Evolutionary conservation across 2,113 vertebrate genomes (phyloP).

Genomic region (Ahaetulla prasina): DNA sequence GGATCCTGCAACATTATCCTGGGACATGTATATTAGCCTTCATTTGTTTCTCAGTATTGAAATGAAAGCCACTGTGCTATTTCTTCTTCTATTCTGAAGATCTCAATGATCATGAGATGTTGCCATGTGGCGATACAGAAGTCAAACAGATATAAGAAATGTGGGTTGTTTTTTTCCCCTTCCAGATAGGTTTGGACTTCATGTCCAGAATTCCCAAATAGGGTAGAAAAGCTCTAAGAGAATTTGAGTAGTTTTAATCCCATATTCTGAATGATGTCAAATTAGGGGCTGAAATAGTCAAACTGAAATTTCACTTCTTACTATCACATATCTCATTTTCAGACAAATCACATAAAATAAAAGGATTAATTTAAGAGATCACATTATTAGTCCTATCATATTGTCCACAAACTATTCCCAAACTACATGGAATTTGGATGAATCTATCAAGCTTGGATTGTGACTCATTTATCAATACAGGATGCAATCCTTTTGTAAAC

Average conservation of each 20-base stretch:
- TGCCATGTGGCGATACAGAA: neutral
- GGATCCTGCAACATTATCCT: no score
- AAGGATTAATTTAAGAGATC: slow-evolving; percentile 35
- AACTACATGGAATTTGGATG: slow-evolving; percentile 15
- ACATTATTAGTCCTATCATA: slow-evolving; percentile 48
- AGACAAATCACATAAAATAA: slow-evolving; percentile 50
- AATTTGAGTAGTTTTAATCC: neutral
- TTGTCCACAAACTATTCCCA: slow-evolving; percentile 23
- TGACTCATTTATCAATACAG: slow-evolving; percentile 30
- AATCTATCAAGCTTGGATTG: slow-evolving; percentile 41
- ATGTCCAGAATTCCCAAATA: neutral
- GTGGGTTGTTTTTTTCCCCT: neutral
- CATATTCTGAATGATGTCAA: neutral
- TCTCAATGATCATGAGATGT: neutral
- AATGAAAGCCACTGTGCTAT: neutral
- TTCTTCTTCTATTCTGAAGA: neutral
- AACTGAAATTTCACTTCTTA: neutral
- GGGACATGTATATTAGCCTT: no score
- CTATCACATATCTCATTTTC: slow-evolving; percentile 27
- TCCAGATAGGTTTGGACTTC: neutral
- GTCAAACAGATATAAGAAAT: neutral
- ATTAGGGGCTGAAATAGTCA: neutral
- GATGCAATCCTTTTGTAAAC: slow-evolving; percentile 17
- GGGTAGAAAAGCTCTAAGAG: no score
- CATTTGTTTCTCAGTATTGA: neutral